Conservation (phyloP, 2,797 vertebrate species). For the Austrolebias charrua region DNA sequence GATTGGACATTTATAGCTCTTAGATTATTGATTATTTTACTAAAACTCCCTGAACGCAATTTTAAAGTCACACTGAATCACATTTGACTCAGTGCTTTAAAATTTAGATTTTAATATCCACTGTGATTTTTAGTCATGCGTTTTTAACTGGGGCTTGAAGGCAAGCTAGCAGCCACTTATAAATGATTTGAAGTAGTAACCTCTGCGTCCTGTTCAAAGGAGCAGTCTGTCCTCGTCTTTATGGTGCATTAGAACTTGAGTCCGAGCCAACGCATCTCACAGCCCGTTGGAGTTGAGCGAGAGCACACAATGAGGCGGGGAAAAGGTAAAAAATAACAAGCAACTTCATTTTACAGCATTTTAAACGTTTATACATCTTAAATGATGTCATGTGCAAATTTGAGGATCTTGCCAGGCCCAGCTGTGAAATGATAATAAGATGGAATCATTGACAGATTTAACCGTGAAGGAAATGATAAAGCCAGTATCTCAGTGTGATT, state of each 20-base stretch:
- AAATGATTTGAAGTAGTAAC: constrained; percentile 32
- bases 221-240: constrained; percentile 27
- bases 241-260: constrained; percentile 17
- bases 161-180: constrained; percentile 26
- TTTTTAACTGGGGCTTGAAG: constrained; percentile 42
- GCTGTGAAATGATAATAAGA: constrained; percentile 25
- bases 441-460: constrained; percentile 26
- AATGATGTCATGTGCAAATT: constrained; percentile 53
- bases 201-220: constrained; percentile 32
- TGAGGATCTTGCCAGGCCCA: constrained; percentile 15
- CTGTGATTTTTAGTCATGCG: constrained; percentile 13
- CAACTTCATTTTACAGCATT: constrained; percentile 2
- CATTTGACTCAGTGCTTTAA: neutral
- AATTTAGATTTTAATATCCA: constrained; percentile 10
- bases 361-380: constrained; percentile 54
- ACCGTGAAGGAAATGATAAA: constrained; percentile 6
- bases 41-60: too few species aligned
- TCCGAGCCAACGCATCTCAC: constrained; percentile 33
- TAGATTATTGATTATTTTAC: too few species aligned
- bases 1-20: too few species aligned
- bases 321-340: constrained; percentile 26
- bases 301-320: constrained; percentile 23
- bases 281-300: constrained; percentile 42
- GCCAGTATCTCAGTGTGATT: constrained; percentile 6
- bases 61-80: neutral